A percentile compares a stretch with the other conserved stretches of the same genome.
Conservation (phyloP, 1,140 invertebrate genomes). For the Phenacoccus solenopsis region DNA sequence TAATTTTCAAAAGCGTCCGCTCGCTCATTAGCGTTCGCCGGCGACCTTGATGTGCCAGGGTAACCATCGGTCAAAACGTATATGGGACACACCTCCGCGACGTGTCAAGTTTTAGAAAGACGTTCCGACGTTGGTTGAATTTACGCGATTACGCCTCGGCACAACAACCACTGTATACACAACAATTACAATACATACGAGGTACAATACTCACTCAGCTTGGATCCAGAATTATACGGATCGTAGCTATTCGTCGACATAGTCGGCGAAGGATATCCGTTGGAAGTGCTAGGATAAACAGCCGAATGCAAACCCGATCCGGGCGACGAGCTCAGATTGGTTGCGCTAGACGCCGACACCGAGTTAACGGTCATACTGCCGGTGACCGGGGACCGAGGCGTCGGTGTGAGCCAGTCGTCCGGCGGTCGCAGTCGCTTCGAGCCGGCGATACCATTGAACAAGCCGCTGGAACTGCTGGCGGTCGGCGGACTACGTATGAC, state of each 20-base stretch:
- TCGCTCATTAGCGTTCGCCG: too few relatives aligned
- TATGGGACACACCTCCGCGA: too few relatives aligned
- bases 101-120: too few relatives aligned
- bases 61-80: too few relatives aligned
- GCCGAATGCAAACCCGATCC: background rate
- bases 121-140: too few relatives aligned
- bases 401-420: background rate
- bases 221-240: background rate
- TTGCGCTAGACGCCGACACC: background rate
- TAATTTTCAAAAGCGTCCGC: too few relatives aligned
- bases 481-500: background rate
- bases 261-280: constrained; percentile 4
- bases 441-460: background rate
- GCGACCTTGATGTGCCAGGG: too few relatives aligned
- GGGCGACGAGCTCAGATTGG: constrained; percentile 8
- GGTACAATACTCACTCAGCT: background rate
- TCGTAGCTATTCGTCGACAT: background rate
- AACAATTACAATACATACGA: background rate
- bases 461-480: background rate
- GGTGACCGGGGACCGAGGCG: background rate
- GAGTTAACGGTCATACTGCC: background rate
- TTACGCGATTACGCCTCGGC: too few relatives aligned
- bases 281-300: background rate
- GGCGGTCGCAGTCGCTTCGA: background rate
- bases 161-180: too few relatives aligned